These are phyloP conservation scores for Hyperoplus immaculatus DNA, from an alignment of 2,797 vertebrate species.

Conservation along the genomic window DNA sequence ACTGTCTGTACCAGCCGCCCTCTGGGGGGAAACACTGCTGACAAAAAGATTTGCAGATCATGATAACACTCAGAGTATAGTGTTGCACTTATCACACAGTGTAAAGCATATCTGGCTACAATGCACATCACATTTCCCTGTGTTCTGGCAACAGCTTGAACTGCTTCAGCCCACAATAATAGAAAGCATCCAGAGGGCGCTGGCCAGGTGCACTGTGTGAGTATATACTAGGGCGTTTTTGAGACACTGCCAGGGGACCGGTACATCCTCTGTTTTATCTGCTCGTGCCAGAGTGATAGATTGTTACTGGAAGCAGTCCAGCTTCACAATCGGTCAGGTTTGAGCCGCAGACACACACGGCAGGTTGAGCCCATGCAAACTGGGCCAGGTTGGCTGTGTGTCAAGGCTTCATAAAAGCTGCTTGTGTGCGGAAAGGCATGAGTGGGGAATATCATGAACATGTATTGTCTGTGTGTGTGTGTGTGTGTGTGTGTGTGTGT, in stretches of 20 bases:
- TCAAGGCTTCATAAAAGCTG: constrained; percentile 60
- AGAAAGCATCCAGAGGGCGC: constrained; percentile 48
- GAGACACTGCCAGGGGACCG: constrained; percentile 54
- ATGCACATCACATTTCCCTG: constrained; percentile 34
- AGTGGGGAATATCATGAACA: constrained; percentile 30
- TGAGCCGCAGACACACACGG: constrained; percentile 47
- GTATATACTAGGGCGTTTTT: constrained; percentile 45
- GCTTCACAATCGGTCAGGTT: constrained; percentile 57
- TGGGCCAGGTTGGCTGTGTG: constrained; percentile 53
- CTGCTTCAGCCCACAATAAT: constrained; percentile 44
- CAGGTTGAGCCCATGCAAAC: constrained; percentile 53
- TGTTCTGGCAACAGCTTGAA: constrained; percentile 45
- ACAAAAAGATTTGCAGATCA: constrained; percentile 48
- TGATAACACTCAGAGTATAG: constrained; percentile 28
- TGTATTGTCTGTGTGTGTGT: constrained; percentile 38
- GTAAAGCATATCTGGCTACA: constrained; percentile 30
- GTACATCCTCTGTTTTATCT: constrained; percentile 67
- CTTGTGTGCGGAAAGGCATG: constrained; percentile 33
- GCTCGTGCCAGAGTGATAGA: constrained; percentile 71
- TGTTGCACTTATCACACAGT: constrained; percentile 13
- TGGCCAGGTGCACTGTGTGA: constrained; percentile 59
- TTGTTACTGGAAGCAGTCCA: constrained; percentile 65
- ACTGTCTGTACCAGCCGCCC: constrained; percentile 18
- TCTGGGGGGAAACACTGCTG: constrained; percentile 41
- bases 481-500: constrained; percentile 43